Evolutionary conservation across 2,797 vertebrate species (phyloP), one percentile per base, ranked within the genome.

Genomic region (Paratrypauchen microcephalus): DNA sequence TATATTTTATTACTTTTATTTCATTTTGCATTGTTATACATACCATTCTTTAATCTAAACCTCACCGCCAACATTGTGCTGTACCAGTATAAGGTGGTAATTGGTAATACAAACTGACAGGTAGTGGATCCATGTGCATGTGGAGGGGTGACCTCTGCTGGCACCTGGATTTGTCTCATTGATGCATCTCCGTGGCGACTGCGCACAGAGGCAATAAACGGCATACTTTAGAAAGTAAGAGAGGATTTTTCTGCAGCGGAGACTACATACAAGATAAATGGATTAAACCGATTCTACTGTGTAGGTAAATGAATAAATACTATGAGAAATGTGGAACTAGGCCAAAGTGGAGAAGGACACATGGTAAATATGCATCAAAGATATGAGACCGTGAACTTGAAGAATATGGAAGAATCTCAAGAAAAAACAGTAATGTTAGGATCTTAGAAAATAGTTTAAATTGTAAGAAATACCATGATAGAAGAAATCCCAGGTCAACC

Each of bases 201-300:
- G 75, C 65, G 70, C 63, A 61, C 82, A 66, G 70, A 87, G 74
- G 81, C 83, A 89, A 85, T 89, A 89, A 90, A 83, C 70, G 78
- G 81, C 86, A 87, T 83, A 85, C 83, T 89, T 90, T 87, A 74
- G 83, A 75, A 83, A 81, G 79, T 80, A 87, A 85, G 82, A 86
- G 73, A 78, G 82, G 72, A 88, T 88, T 89, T 87, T 83, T 86
- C 83, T 63, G 65, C 68, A 63, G 78, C 54, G 72, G 80, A 32
- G 79, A 81, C 72, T 68, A 69, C 60, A 76, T 55, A 55, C 2
- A 59, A 78, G 81, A 87, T 87, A 87, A 87, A 88, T 90, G 82
- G 79, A 87, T 86, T 84, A 86, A 88, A 86, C 74, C 86, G 79
- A 83, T 80, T 73, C 79, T 77, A 80, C 70, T 21, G 83, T 83